Conservation (phyloP, 2,888 invertebrate genomes). For the Scaptomyza caliginosa region DNA sequence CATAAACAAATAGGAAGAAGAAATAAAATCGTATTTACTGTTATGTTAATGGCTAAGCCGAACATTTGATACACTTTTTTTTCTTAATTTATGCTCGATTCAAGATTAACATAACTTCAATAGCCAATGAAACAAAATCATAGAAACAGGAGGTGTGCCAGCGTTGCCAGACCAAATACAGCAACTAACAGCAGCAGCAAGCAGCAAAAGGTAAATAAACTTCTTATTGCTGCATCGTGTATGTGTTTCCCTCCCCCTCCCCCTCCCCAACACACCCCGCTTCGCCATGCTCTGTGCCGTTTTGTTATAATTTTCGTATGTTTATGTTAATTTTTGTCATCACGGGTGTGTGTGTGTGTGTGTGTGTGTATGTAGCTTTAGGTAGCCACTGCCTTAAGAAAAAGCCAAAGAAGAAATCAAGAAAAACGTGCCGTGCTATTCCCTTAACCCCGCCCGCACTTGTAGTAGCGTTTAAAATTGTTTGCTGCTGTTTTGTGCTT, state of each 20-base stretch:
- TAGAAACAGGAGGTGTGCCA: slow-evolving; percentile 21
- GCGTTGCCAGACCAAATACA: slow-evolving; percentile 20
- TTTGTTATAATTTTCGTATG: slow-evolving; percentile 71
- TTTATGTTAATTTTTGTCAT: slow-evolving; percentile 64
- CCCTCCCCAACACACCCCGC: no score
- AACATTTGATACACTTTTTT: neutral
- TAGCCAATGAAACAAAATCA: neutral
- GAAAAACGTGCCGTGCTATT: slow-evolving; percentile 55
- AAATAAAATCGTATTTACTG: neutral
- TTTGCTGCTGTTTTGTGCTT: slow-evolving; percentile 15
- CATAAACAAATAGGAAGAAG: neutral
- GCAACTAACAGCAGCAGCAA: slow-evolving; percentile 8
- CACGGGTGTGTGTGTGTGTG: slow-evolving; percentile 10
- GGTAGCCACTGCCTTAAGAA: slow-evolving; percentile 6
- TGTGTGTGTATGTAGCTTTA: neutral
- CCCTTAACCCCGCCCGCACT: neutral
- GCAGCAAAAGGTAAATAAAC: slow-evolving; percentile 60
- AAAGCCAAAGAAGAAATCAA: neutral
- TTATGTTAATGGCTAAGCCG: neutral
- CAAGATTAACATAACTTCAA: neutral
- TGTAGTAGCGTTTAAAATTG: slow-evolving; percentile 16
- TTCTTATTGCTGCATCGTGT: slow-evolving; percentile 54
- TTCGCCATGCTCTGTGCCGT: slow-evolving; percentile 18
- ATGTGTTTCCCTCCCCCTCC: slow-evolving; percentile 3
- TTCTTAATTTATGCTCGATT: neutral